These are phyloP conservation scores for Metalampra italica DNA, from an alignment of 2,888 invertebrate genomes.

Conservation along the genomic window DNA sequence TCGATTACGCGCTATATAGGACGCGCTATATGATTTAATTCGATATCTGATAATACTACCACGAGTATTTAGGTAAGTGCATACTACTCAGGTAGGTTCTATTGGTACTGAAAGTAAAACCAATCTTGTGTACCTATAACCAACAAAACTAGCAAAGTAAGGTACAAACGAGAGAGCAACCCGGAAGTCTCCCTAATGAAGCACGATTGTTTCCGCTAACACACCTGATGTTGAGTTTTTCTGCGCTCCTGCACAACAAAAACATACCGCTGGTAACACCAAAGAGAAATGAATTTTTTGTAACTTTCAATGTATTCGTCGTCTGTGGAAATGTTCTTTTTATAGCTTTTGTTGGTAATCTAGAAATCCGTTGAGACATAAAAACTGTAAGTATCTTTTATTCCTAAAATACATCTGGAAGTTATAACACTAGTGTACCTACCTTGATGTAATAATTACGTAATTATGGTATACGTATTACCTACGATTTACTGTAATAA, in stretches of 20 bases:
- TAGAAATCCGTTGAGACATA: not conserved
- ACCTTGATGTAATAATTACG: too few species aligned
- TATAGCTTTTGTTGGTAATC: not conserved
- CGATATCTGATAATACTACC: too few species aligned
- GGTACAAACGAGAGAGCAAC: slow-evolving; percentile 18
- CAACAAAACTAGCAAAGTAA: not conserved
- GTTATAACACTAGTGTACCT: too few species aligned
- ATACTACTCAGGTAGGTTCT: too few species aligned
- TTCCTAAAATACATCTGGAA: too few species aligned
- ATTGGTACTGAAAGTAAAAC: not conserved
- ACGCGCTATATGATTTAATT: too few species aligned
- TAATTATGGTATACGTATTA: too few species aligned
- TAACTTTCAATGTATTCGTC: not conserved
- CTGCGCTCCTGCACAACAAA: slow-evolving; percentile 15
- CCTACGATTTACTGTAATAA: too few species aligned
- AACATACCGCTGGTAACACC: slow-evolving; percentile 6
- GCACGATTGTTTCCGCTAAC: slow-evolving; percentile 37
- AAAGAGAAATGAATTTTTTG: slow-evolving; percentile 1
- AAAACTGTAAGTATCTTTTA: not conserved
- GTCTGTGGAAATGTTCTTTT: too few species aligned
- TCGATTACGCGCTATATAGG: too few species aligned
- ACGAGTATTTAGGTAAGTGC: too few species aligned
- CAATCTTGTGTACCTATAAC: not conserved
- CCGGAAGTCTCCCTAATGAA: slow-evolving; percentile 34
- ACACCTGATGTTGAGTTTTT: slow-evolving; percentile 33